Evolutionary conservation across 2,797 vertebrate genomes (phyloP).

Genomic region (Thripadectes ignobilis): DNA sequence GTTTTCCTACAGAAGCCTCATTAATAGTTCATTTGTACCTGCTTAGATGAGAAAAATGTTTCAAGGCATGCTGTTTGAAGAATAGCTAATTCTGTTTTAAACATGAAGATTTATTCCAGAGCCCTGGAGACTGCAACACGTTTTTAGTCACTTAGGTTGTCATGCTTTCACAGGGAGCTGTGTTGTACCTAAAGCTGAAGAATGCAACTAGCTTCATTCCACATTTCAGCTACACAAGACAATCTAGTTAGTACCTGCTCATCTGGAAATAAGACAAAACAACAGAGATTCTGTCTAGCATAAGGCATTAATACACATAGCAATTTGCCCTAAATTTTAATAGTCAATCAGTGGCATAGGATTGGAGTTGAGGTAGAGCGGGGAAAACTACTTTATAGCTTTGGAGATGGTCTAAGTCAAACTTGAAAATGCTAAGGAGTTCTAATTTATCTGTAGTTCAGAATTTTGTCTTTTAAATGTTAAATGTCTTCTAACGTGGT

Average conservation of each 20-base stretch:
- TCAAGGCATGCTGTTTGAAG: background rate
- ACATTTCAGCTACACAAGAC: background rate
- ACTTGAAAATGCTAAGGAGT: background rate
- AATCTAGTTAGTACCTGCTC: background rate
- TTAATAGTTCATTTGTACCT: background rate
- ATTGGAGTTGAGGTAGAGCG: background rate
- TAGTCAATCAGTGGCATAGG: background rate
- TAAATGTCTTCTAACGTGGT: background rate
- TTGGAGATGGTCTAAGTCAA: background rate
- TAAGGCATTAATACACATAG: background rate
- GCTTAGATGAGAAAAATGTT: background rate
- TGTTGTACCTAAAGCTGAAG: background rate
- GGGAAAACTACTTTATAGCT: background rate
- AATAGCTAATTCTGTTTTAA: conserved; percentile 26
- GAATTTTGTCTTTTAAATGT: background rate
- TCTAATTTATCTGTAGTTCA: background rate
- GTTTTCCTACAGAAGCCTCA: background rate
- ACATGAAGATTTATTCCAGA: background rate
- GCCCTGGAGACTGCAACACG: background rate
- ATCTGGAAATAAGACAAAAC: background rate
- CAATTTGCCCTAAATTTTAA: background rate
- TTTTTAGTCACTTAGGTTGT: background rate
- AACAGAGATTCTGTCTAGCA: background rate
- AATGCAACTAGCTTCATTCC: background rate
- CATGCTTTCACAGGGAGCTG: background rate